Evolutionary conservation across 2,113 vertebrate genomes (phyloP), one percentile per base, ranked within the genome.

Genomic region (Tragelaphus imberbis): DNA sequence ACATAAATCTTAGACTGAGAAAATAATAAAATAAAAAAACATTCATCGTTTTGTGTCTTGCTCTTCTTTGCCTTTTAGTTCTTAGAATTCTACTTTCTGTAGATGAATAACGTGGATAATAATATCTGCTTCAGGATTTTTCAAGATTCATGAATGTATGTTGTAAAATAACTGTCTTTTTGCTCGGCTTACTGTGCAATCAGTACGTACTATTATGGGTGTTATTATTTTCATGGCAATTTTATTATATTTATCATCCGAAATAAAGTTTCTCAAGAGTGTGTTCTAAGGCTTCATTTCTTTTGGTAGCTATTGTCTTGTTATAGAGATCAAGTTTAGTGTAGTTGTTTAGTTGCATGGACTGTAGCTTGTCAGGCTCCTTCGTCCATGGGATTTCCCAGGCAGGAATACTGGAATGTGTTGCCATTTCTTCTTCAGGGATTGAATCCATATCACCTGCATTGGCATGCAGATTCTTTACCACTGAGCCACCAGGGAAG

Each of bases 241-340:
- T 94, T 92, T 94, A 96, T 79, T 55, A 80, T 81, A 88, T 94
- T 84, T 12, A 58, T 33, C 40, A 23, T 84, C 16, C 94, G 91
- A 92, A 84, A 65, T 91, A 23, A 27, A 28, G 49, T 33, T 94
- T 30, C 14, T 86, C 6, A 63, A 15, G 30, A 56, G 5, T 9
- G 0, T 47, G 2, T 12, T 12, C 79, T 75, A 23, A 92, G 65
- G 16, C 51, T 40, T 80, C 13, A 2, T 85, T 17, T 59, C 15
- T 55, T 85, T 92, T 92, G 75, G n/a, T 84, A 88, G 7, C 49
- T 85, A 2, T 82, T 65, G 40, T 90, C 58, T 92, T 93, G 5
- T 77, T 88, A 63, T 49, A 63, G 59, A 47, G 44, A 61, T 8
- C 28, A 68, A 84, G 25, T 44, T 44, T 14, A 44, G 14, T 27